Evolutionary conservation across 1,140 invertebrate genomes (phyloP).

Genomic region (Agrilus planipennis): DNA sequence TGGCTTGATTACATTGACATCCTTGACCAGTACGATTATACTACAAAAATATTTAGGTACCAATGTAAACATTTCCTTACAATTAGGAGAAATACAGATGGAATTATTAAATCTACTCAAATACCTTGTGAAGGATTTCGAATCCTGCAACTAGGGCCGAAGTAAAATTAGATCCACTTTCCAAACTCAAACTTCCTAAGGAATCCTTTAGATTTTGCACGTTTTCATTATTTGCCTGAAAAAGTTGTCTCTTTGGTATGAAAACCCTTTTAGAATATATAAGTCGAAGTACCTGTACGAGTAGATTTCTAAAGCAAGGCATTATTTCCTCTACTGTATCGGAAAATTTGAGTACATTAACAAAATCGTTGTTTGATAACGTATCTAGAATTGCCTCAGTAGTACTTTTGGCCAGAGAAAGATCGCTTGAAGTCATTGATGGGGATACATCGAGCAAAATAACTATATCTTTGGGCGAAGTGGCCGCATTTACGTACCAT

Average conservation of each 20-base stretch:
- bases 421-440: constrained; percentile 75
- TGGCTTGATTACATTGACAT: constrained; percentile 93
- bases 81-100: background rate
- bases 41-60: constrained; percentile 32
- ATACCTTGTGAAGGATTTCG: constrained; percentile 78
- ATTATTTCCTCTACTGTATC: constrained; percentile 64
- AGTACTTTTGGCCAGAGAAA: constrained; percentile 75
- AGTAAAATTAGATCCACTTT: constrained; percentile 85
- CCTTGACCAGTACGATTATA: constrained; percentile 72
- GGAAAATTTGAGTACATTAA: constrained; percentile 83
- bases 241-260: constrained; percentile 5
- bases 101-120: background rate
- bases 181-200: constrained; percentile 51
- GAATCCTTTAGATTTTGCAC: constrained; percentile 69
- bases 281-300: constrained; percentile 78
- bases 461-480: constrained; percentile 90
- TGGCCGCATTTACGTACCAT: constrained; percentile 93
- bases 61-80: background rate
- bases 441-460: constrained; percentile 86
- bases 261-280: background rate
- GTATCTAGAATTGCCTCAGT: constrained; percentile 84
- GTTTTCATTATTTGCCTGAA: constrained; percentile 75
- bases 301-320: constrained; percentile 74
- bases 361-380: constrained; percentile 90
- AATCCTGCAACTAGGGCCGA: constrained; percentile 83